Percentiles rank a stretch among this genome's conserved stretches.
Conservation (phyloP, 2,113 vertebrate genomes). For the Delphinapterus leucas region DNA sequence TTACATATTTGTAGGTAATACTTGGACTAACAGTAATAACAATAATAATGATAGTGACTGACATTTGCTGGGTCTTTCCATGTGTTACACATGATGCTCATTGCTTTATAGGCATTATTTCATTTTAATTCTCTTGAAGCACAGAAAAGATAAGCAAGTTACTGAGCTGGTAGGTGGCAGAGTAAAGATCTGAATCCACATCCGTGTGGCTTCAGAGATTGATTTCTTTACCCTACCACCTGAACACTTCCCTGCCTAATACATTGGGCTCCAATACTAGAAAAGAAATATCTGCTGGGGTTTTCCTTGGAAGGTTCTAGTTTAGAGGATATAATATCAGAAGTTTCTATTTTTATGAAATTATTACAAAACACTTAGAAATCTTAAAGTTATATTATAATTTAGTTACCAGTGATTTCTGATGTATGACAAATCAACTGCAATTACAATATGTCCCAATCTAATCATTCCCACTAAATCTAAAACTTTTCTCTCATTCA, state of each 20-base stretch:
- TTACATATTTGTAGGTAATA: background rate
- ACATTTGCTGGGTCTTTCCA: background rate
- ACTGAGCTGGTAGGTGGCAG: background rate
- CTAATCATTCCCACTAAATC: background rate
- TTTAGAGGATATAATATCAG: background rate
- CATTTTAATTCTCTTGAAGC: background rate
- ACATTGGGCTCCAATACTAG: background rate
- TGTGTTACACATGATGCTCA: background rate
- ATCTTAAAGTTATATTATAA: background rate
- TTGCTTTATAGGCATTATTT: background rate
- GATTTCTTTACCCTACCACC: rapidly evolving
- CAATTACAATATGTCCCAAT: background rate
- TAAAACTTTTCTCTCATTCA: background rate
- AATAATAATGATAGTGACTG: background rate
- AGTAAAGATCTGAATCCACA: background rate
- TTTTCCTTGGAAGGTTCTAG: background rate
- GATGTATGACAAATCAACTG: background rate
- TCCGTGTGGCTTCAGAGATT: background rate
- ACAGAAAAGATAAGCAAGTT: background rate
- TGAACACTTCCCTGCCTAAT: background rate
- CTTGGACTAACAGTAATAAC: background rate
- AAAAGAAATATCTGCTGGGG: background rate
- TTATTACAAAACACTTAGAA: background rate
- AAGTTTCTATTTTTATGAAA: background rate
- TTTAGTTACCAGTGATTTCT: background rate